Base-by-base conservation (phyloP, 2,888 invertebrate genomes). In the Stenchaetothrips biformis region DNA sequence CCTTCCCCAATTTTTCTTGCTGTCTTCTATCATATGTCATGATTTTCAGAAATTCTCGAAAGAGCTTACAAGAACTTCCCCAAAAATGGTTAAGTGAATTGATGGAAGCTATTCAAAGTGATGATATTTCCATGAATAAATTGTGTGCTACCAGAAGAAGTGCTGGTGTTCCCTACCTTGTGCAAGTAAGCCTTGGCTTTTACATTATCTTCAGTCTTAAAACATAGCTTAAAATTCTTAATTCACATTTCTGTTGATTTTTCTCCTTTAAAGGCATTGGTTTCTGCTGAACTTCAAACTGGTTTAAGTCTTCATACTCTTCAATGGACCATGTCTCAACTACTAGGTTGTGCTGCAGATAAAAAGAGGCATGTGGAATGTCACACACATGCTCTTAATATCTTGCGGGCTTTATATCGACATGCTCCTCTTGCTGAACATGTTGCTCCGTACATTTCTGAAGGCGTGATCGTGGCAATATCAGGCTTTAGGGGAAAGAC, bases 131-230 rank as follows among this genome's bases (percentile, higher is more conserved):
- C 37, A 87, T 87, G 82, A 86, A 86, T 1, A 90, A 90, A 85
- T 86, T 94, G 18, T 95, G 94, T 85, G 90, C 95, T 7, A 98
- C 98, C 0, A 89, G 98, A 37, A 89, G 98, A 82, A 97, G 97
- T 86, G 98, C 97, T 16, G 99, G 98, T 0, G 89, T 99, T 80
- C 98, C 98, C 0, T 98, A 95, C 86, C 93, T 97, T 89, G 91
- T 96, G 83, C 93, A 94, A 89, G 94, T 93, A 83, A 37, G 37
- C 37, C 37, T 37, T 37, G 37, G 37, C 2, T 37, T 37, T 1
- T 37, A 4, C 2, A 37, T 37, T 37, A 37, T 4, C 37, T 37
- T 37, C 37, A 37, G 37, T 37, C 37, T 37, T 37, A 4, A 37
- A 37, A 37, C 37, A 37, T 4, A 37, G 37, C 37, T 37, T 1